Percentiles rank a stretch among this genome's conserved stretches.
Conservation (phyloP, 1,140 invertebrate species). For the Hyles euphorbiae region DNA sequence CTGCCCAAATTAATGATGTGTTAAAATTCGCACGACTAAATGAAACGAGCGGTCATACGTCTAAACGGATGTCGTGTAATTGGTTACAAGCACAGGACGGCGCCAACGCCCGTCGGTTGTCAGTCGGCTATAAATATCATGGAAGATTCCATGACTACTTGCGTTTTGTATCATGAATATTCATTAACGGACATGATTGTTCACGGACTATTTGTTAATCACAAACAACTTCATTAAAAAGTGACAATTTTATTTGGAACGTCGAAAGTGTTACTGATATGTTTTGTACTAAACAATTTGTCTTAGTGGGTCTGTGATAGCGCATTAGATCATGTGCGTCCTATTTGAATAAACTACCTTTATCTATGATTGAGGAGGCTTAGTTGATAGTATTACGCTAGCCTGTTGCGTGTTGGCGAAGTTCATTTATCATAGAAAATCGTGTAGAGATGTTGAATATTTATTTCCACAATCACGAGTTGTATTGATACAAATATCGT, state of each 20-base stretch:
- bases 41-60: constrained; percentile 6
- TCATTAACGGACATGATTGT: constrained; percentile 16
- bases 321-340: too few relatives aligned
- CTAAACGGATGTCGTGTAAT: neutral
- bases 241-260: constrained; percentile 27
- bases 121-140: constrained; percentile 5
- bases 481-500: too few relatives aligned
- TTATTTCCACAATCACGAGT: too few relatives aligned
- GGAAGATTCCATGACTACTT: constrained; percentile 1
- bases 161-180: constrained; percentile 18
- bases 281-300: constrained; percentile 22
- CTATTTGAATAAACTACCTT: too few relatives aligned
- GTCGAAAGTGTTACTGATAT: constrained; percentile 38
- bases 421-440: too few relatives aligned
- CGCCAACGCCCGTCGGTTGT: neutral
- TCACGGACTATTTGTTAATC: constrained; percentile 15
- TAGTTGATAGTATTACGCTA: too few relatives aligned
- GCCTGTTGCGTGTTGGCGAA: too few relatives aligned
- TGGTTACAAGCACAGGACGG: neutral
- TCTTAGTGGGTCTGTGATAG: too few relatives aligned
- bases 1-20: constrained; percentile 23
- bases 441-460: too few relatives aligned
- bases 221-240: constrained; percentile 4
- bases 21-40: constrained; percentile 15
- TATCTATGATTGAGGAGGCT: too few relatives aligned